Base-by-base conservation (phyloP, 2,113 vertebrate genomes). In the Epinephelus fuscoguttatus region DNA sequence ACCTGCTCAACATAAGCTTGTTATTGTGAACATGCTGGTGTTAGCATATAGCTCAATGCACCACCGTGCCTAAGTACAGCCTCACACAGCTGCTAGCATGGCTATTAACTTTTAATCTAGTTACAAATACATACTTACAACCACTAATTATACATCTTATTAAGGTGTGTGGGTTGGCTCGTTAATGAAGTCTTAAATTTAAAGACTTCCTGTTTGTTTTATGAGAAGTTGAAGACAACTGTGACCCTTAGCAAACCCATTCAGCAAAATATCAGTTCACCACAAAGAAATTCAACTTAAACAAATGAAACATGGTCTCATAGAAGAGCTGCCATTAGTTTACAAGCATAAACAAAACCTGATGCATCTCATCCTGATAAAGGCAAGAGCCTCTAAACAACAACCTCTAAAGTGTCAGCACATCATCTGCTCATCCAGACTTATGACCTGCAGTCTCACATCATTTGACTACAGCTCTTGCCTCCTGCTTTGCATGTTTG, bases 351-450 rank as follows among this genome's bases (percentile, higher is more conserved):
- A 53, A 13, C 45, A 64, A 47, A 75, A 33, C 2, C 55, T n/a
- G n/a, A 2, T 7, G 3, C 15, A 55, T 17, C 72, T 8, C 9
- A 64, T 75, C 19, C 57, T 53, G 11, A 25, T 4, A 52, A 45
- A 61, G 4, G 23, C 14, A 33, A 42, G 18, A 55, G 15, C 5
- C 30, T 30, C 30, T 4, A 64, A 66, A 49, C 10, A 33, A 57
- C 23, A 4, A 66, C 42, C 9, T 3, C 10, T 50, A 3, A 71
- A 56, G 70, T 68, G 17, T 52, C 19, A 37, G 18, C 7, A 9
- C 21, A 50, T 75, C 17, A 53, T 82, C 70, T 76, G 25, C 13
- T 6, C 30, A 64, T 75, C 12, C 27, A 64, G 27, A 57, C 52
- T 64, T 66, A 11, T 30, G 37, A 10, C 47, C 33, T 12, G 15